Evolutionary conservation across 2,113 vertebrate genomes (phyloP), one percentile per base, ranked within the genome.

Genomic region (Hippocampus zosterae): DNA sequence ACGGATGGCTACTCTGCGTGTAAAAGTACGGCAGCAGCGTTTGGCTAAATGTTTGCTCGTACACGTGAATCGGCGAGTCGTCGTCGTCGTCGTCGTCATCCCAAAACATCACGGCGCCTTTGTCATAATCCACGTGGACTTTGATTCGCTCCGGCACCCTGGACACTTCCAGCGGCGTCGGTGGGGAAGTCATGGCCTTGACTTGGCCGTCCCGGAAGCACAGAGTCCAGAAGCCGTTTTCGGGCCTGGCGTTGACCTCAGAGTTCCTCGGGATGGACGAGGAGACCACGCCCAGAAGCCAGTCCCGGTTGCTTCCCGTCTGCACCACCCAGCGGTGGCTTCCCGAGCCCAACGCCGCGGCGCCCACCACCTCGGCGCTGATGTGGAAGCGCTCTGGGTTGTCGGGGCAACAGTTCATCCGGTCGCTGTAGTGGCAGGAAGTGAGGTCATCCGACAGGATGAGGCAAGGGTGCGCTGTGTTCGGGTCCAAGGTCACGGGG

Each of bases 181-280:
- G 88, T 0, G 90, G 89, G 0, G 88, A 91, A 23, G 74, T 81
- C 92, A 93, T 91, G 0, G 89, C 91, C 69, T 77, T 88, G 76
- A 92, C 76, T 21, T 85, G 79, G 23, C 88, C 87, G 1, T 91
- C 84, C 50, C 90, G 75, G 56, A 89, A 85, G 37, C 91, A 91
- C 33, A 93, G 67, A 11, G 92, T 91, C 92, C 91, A 93, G 83
- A 91, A 92, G n/a, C 92, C 92, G 1, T 91, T 90, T 71, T 92
- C 86, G 0, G 91, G 89, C 19, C 89, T 77, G 23, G 92, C 90
- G 0, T 66, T 50, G 41, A 90, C 40, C 63, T 90, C 90, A 0
- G 21, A 33, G 18, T 87, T 73, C 76, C 90, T 86, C 0, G 76
- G 72, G 19, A 88, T 81, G 13, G 88, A 85, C 52, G 63, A 68